A percentile compares a stretch with the other conserved stretches of the same genome.
Conservation (phyloP, 2,113 vertebrate genomes). For the Silurus asotus region DNA sequence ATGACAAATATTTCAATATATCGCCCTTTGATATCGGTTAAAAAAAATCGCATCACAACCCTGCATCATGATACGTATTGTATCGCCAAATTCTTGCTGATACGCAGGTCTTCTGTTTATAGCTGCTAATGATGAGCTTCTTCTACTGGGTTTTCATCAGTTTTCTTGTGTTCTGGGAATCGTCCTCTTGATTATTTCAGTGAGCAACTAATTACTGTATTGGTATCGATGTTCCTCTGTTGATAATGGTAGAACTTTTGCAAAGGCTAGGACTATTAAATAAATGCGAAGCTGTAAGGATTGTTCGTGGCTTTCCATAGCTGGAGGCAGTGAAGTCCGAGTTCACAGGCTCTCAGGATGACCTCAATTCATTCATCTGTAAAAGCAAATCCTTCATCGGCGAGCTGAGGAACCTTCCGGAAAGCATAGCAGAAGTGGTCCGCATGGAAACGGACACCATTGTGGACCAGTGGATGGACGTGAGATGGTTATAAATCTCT, state of each 20-base stretch:
- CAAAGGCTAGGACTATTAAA: neutral
- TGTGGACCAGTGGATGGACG: constrained; percentile 90
- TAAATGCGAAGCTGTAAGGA: neutral
- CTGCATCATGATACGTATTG: too few species aligned
- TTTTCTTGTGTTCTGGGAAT: neutral
- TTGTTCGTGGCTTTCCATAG: constrained; percentile 67
- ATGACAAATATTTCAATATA: too few species aligned
- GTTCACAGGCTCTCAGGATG: constrained; percentile 81
- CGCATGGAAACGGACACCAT: constrained; percentile 79
- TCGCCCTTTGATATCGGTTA: too few species aligned
- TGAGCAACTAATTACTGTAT: neutral
- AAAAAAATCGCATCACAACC: too few species aligned
- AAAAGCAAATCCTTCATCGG: constrained; percentile 84
- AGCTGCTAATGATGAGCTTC: neutral
- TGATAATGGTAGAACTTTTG: neutral
- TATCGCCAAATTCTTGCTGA: too few species aligned
- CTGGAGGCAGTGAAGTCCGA: constrained; percentile 82
- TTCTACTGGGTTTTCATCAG: neutral
- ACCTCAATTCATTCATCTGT: constrained; percentile 85
- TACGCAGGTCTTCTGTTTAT: neutral
- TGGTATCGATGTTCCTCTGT: neutral
- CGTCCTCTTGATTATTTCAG: neutral
- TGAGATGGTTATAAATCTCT: constrained; percentile 64
- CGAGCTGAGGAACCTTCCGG: constrained; percentile 81
- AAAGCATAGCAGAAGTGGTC: constrained; percentile 68